A percentile compares a stretch with the other conserved stretches of the same genome.
Conservation (phyloP, 2,888 invertebrate genomes). For the Papilio gigon region DNA sequence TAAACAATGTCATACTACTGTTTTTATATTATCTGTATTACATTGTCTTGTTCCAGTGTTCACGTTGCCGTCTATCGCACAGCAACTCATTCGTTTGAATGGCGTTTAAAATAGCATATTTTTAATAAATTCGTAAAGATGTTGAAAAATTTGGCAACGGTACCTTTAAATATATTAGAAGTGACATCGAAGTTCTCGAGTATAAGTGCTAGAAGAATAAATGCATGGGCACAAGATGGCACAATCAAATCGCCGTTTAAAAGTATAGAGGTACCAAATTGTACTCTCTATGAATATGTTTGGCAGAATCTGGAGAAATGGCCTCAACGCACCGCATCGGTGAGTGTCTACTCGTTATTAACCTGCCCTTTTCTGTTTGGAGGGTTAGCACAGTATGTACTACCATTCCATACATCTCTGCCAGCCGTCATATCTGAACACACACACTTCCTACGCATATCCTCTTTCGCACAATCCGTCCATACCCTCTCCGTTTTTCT, state of each 20-base stretch:
- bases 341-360: constrained; percentile 74
- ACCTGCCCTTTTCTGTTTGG: no score
- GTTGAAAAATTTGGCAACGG: constrained; percentile 55
- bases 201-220: constrained; percentile 55
- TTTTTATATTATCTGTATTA: not conserved
- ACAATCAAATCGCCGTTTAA: constrained; percentile 78
- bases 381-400: no score
- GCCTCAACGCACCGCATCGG: constrained; percentile 84
- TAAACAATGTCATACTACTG: no score
- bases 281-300: constrained; percentile 83
- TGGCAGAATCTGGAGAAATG: constrained; percentile 85
- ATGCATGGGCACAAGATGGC: constrained; percentile 67
- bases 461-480: no score
- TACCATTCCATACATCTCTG: no score
- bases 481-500: no score
- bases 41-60: constrained; percentile 3
- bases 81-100: not conserved
- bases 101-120: not conserved
- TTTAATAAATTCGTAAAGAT: not conserved
- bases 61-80: not conserved
- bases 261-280: constrained; percentile 76
- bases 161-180: constrained; percentile 51
- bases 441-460: no score
- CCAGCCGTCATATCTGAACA: no score
- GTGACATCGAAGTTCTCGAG: constrained; percentile 45